These are phyloP conservation scores for Watsonalla binaria DNA, from an alignment of 2,888 invertebrate genomes.

Conservation along the genomic window DNA sequence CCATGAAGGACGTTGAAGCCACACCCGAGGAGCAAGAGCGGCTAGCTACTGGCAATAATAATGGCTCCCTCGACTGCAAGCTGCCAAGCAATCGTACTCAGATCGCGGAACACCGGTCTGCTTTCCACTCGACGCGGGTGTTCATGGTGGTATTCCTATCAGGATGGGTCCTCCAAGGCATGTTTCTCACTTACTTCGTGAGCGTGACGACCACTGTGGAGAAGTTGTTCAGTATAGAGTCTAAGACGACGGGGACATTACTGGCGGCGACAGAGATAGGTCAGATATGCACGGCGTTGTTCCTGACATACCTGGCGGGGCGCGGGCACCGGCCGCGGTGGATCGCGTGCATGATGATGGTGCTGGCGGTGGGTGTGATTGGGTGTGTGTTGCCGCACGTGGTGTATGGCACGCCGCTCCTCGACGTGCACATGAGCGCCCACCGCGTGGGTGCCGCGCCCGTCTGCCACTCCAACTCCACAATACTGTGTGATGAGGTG, in stretches of 20 bases:
- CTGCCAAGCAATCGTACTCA: conserved; percentile 73
- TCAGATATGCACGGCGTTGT: conserved; percentile 92
- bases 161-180: conserved; percentile 92
- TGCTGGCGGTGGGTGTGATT: conserved; percentile 91
- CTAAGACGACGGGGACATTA: conserved; percentile 92
- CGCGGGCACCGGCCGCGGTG: conserved; percentile 95
- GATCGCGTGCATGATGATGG: conserved; percentile 95
- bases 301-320: conserved; percentile 93
- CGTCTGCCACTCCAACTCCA: conserved; percentile 46
- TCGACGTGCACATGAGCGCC: conserved; percentile 62
- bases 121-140: conserved; percentile 91
- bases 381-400: conserved; percentile 93
- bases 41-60: conserved; percentile 78
- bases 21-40: conserved; percentile 74
- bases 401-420: conserved; percentile 87
- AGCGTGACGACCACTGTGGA: conserved; percentile 96
- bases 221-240: conserved; percentile 94
- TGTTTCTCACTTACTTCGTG: conserved; percentile 96
- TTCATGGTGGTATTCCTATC: conserved; percentile 93
- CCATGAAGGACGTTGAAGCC: conserved; percentile 73
- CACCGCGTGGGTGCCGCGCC: conserved; percentile 59
- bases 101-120: conserved; percentile 80
- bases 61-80: conserved; percentile 88
- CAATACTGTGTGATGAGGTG: conserved; percentile 76
- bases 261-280: conserved; percentile 96